These are phyloP conservation scores for Unio pictorum DNA, from an alignment of 2,888 invertebrate genomes.

Conservation along the genomic window DNA sequence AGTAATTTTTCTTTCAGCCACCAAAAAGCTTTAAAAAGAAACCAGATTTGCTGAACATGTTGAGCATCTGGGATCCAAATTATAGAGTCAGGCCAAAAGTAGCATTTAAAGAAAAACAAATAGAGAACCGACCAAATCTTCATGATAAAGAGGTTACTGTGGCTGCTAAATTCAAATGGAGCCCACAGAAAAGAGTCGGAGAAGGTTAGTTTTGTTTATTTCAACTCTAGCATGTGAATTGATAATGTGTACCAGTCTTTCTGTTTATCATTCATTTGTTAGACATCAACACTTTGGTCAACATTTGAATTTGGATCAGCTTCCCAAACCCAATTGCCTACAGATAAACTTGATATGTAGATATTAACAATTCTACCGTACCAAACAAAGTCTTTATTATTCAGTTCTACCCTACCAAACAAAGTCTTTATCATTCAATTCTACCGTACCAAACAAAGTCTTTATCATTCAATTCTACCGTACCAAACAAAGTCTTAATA, in stretches of 20 bases:
- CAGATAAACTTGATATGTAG: too few relatives aligned
- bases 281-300: not conserved
- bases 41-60: slow-evolving; percentile 34
- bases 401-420: too few relatives aligned
- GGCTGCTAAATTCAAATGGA: slow-evolving; percentile 16
- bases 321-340: not conserved
- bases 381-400: too few relatives aligned
- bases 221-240: too few relatives aligned
- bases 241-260: too few relatives aligned
- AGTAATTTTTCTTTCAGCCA: slow-evolving; percentile 30
- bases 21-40: slow-evolving; percentile 43
- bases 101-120: slow-evolving; percentile 27
- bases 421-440: too few relatives aligned
- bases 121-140: slow-evolving; percentile 23
- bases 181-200: slow-evolving; percentile 40
- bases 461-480: too few relatives aligned
- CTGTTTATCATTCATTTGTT: too few relatives aligned
- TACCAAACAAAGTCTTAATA: too few relatives aligned
- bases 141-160: slow-evolving; percentile 41
- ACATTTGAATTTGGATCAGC: not conserved
- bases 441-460: too few relatives aligned
- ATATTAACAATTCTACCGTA: too few relatives aligned
- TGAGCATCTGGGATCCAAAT: slow-evolving; percentile 57
- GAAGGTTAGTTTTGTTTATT: slow-evolving; percentile 25
- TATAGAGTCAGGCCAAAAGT: slow-evolving; percentile 40